Conservation (phyloP, 1,140 invertebrate genomes). For the Diploscapter pachys region DNA sequence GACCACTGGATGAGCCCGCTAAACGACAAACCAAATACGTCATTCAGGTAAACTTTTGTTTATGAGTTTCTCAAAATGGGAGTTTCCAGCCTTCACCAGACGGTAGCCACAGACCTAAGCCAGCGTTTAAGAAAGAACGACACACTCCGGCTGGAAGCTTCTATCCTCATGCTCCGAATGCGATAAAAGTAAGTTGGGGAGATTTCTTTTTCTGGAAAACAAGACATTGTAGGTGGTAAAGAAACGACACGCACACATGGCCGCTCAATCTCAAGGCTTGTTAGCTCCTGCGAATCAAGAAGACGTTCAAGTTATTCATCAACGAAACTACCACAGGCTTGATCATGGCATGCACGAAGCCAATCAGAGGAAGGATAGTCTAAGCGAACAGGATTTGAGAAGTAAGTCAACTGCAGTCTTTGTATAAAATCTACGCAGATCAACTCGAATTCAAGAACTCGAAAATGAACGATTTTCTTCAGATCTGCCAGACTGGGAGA, state of each 20-base stretch:
- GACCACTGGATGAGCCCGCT: constrained; percentile 49
- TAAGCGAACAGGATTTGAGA: constrained; percentile 5
- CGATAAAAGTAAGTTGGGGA: constrained; percentile 40
- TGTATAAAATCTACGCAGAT: no score
- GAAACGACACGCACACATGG: constrained; percentile 20
- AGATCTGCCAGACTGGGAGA: constrained; percentile 49
- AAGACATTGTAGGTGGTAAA: constrained; percentile 27
- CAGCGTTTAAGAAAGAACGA: constrained; percentile 46
- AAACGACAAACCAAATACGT: constrained; percentile 49
- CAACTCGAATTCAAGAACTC: no score
- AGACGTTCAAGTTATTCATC: constrained; percentile 48
- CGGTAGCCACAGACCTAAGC: constrained; percentile 54
- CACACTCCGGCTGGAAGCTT: constrained; percentile 51
- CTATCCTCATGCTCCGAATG: constrained; percentile 56
- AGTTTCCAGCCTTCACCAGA: constrained; percentile 45
- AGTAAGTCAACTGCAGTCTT: background rate
- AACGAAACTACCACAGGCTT: constrained; percentile 42
- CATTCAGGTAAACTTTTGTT: constrained; percentile 21
- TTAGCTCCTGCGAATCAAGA: constrained; percentile 25
- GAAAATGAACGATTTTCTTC: background rate
- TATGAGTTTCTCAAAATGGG: background rate
- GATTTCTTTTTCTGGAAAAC: no score
- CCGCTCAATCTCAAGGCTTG: constrained; percentile 31
- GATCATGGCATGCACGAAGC: constrained; percentile 17
- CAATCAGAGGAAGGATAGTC: constrained; percentile 1